These are phyloP conservation scores for Ctena decussata DNA, from an alignment of 2,888 invertebrate species.

Conservation along the genomic window DNA sequence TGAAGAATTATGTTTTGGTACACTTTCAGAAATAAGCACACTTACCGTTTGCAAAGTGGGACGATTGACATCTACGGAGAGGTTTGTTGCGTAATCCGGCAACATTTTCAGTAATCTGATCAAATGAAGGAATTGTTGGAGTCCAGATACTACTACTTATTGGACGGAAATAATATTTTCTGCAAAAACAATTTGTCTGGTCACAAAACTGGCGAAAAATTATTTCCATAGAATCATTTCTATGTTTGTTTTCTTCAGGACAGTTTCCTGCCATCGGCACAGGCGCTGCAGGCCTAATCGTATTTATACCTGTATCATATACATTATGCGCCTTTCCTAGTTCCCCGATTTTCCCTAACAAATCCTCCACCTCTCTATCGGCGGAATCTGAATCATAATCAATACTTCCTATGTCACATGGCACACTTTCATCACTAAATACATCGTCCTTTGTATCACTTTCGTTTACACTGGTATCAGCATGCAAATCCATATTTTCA, in stretches of 20 bases:
- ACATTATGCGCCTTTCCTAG: conserved; percentile 26
- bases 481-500: conserved; percentile 23
- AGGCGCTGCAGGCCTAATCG: conserved; percentile 50
- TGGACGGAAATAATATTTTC: conserved; percentile 58
- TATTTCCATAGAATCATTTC: no score
- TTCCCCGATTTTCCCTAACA: conserved; percentile 37
- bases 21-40: no score
- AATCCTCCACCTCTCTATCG: conserved; percentile 67
- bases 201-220: no score
- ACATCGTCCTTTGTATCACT: not conserved
- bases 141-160: conserved; percentile 73
- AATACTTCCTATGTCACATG: not conserved
- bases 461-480: conserved; percentile 12
- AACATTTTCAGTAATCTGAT: conserved; percentile 64
- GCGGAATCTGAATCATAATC: conserved; percentile 51
- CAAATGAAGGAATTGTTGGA: conserved; percentile 76
- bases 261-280: conserved; percentile 32
- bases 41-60: no score
- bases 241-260: not conserved
- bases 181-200: not conserved
- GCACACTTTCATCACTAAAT: not conserved
- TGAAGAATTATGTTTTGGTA: no score
- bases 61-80: no score
- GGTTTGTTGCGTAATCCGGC: not conserved
- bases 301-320: conserved; percentile 18